These are phyloP conservation scores for Formicarius rufipectus DNA, from an alignment of 2,113 vertebrate species.

Conservation along the genomic window DNA sequence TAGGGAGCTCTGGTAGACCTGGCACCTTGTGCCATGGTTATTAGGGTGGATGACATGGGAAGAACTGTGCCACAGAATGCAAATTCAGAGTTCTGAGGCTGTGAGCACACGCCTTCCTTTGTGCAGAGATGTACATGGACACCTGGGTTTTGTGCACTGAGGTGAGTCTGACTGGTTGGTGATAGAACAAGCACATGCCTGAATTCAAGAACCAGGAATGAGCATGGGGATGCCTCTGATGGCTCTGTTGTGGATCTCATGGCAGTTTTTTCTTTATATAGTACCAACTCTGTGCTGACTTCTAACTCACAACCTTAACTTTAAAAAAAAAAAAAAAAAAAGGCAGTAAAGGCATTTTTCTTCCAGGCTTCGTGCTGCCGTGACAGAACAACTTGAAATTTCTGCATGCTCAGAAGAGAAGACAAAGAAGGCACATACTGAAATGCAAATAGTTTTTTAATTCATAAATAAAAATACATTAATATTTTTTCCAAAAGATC, in stretches of 20 bases:
- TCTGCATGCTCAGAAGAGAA: not conserved
- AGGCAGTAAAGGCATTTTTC: not conserved
- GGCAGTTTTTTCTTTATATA: not conserved
- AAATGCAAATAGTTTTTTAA: not conserved
- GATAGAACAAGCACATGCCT: not conserved
- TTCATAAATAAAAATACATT: not conserved
- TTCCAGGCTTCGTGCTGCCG: fast-evolving
- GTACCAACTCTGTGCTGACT: not conserved
- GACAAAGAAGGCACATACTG: not conserved
- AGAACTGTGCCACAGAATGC: not conserved
- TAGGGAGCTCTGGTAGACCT: not conserved
- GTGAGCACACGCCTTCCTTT: not conserved
- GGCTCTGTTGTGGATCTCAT: fast-evolving
- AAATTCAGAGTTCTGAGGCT: not conserved
- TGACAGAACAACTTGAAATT: not conserved
- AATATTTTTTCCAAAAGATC: not conserved
- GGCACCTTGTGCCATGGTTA: not conserved
- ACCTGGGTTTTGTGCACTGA: fast-evolving
- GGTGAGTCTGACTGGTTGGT: not conserved
- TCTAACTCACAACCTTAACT: not conserved
- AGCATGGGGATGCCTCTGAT: not conserved
- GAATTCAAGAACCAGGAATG: not conserved
- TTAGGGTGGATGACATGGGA: fast-evolving
- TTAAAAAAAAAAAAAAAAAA: not conserved
- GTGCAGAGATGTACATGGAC: fast-evolving